Conservation (phyloP, 1,140 invertebrate species). For the Popillia japonica region DNA sequence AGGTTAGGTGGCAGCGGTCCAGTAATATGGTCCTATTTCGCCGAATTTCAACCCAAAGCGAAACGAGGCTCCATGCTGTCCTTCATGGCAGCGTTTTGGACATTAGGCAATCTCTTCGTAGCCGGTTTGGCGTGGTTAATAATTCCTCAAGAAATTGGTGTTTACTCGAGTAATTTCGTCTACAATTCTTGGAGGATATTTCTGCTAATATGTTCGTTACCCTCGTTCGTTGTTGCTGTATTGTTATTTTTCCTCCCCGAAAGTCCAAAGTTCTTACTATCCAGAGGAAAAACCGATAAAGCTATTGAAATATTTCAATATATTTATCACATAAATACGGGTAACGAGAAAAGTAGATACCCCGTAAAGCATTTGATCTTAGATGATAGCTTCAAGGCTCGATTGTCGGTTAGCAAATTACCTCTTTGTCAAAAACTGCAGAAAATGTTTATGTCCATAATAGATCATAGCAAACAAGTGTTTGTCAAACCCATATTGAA, state of each 20-base stretch:
- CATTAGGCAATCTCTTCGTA: conserved; percentile 86
- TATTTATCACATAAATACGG: conserved; percentile 84
- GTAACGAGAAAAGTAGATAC: conserved; percentile 75
- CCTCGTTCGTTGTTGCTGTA: conserved; percentile 84
- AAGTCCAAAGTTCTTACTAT: conserved; percentile 88
- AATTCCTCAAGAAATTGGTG: conserved; percentile 79
- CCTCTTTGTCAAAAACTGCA: conserved; percentile 69
- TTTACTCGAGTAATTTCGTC: conserved; percentile 70
- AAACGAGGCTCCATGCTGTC: conserved; percentile 90
- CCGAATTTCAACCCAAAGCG: conserved; percentile 91
- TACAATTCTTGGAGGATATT: conserved; percentile 95
- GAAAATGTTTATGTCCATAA: conserved; percentile 76
- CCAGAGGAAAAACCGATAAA: conserved; percentile 77
- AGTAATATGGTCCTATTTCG: conserved; percentile 95
- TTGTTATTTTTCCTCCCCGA: conserved; percentile 88
- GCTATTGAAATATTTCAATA: conserved; percentile 80
- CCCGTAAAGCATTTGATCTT: conserved; percentile 79
- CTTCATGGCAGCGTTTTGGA: conserved; percentile 94
- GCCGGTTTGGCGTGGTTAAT: conserved; percentile 88
- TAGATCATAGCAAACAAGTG: conserved; percentile 80
- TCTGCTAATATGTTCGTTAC: conserved; percentile 83
- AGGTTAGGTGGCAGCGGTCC: conserved; percentile 93
- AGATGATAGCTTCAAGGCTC: conserved; percentile 66
- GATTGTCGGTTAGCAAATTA: conserved; percentile 38
- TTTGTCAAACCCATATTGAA: conserved; percentile 81